Evolutionary conservation across 2,797 vertebrate species (phyloP).

Genomic region (Borostomias antarcticus): DNA sequence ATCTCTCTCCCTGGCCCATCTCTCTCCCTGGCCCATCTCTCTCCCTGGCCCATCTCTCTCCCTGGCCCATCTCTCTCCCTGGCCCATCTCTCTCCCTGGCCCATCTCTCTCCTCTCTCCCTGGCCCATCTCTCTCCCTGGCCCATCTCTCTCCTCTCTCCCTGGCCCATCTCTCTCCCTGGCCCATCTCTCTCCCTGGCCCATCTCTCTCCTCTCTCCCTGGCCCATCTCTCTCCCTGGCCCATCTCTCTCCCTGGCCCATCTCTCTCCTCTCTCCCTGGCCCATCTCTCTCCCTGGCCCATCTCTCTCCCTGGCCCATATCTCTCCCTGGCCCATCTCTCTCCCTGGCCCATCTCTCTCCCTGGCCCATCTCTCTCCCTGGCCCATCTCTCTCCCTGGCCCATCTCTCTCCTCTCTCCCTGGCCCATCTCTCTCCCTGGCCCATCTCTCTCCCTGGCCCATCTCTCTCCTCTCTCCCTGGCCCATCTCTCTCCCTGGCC

Average conservation of each 20-base stretch:
- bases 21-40: conserved; percentile 76
- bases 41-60: conserved; percentile 85
- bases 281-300: conserved; percentile 28
- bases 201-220: conserved; percentile 30
- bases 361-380: conserved; percentile 46
- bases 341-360: conserved; percentile 41
- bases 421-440: conserved; percentile 34
- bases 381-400: conserved; percentile 17
- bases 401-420: conserved; percentile 40
- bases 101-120: conserved; percentile 53
- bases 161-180: conserved; percentile 13
- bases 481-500: conserved; percentile 1
- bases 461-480: conserved; percentile 12
- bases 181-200: too few relatives aligned
- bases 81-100: conserved; percentile 86
- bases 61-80: conserved; percentile 69
- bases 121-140: conserved; percentile 60
- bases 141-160: conserved; percentile 61
- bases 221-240: conserved; percentile 45
- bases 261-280: conserved; percentile 16
- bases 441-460: too few relatives aligned
- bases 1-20: conserved; percentile 80
- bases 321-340: conserved; percentile 29
- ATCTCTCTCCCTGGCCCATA: conserved; percentile 47
- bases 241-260: conserved; percentile 39